phyloP scores from a whole-genome alignment of 2,113 vertebrate species.

The Megaleporinus macrocephalus region DNA sequence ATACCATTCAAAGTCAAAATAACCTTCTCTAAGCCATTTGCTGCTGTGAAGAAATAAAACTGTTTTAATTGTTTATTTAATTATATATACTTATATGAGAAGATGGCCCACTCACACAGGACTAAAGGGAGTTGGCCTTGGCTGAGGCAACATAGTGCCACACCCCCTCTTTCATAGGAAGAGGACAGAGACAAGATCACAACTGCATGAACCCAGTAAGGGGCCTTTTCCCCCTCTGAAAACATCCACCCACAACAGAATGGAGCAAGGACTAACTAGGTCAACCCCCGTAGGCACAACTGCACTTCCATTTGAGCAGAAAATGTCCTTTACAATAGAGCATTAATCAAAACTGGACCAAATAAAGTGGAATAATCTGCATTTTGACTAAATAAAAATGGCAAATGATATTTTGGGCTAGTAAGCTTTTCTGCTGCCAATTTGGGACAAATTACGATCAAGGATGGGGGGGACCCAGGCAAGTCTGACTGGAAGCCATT shows the following conservation, averaged over 20 bases:
- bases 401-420: not conserved
- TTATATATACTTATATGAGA: not conserved
- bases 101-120: not conserved
- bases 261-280: conserved; percentile 46
- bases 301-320: conserved; percentile 20
- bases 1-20: not conserved
- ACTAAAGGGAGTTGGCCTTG: not conserved
- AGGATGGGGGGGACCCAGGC: not conserved
- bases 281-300: conserved; percentile 20
- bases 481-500: conserved; percentile 42
- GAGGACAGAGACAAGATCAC: not conserved
- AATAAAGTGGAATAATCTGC: not conserved
- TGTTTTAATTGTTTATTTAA: not conserved
- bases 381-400: not conserved
- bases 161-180: not conserved
- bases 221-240: not conserved
- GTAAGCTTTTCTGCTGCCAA: not conserved
- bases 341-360: not conserved
- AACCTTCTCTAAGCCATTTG: not conserved
- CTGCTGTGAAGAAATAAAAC: no score
- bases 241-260: conserved; percentile 2
- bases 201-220: conserved; percentile 11
- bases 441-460: not conserved
- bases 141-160: not conserved
- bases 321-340: conserved; percentile 9